Evolutionary conservation across 2,888 invertebrate genomes (phyloP).

Genomic region (Leucophenga maculata): DNA sequence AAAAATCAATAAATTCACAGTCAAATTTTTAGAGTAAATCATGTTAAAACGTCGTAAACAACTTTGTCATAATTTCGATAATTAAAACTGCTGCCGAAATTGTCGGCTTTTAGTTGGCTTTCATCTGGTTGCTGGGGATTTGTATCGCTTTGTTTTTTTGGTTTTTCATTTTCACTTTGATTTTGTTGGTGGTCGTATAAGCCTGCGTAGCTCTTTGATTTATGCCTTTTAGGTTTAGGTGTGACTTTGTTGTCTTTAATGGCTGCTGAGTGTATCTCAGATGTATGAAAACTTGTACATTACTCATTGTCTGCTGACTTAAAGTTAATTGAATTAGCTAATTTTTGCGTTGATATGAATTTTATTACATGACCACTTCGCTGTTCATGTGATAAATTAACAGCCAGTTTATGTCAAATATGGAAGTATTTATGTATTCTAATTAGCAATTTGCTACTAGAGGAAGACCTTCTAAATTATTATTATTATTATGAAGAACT

Average conservation of each 20-base stretch:
- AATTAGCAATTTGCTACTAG: no score
- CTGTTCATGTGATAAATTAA: conserved; percentile 19
- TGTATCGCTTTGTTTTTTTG: conserved; percentile 6
- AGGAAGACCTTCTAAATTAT: no score
- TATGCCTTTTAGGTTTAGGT: conserved; percentile 57
- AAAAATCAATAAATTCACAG: conserved; percentile 62
- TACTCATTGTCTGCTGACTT: conserved; percentile 18
- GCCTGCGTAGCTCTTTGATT: conserved; percentile 43
- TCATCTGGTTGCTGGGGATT: conserved; percentile 1
- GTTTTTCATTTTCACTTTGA: neutral
- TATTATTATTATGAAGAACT: no score
- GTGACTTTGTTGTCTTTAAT: conserved; percentile 60
- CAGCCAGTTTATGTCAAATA: neutral
- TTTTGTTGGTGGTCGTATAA: neutral
- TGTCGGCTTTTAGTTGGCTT: neutral
- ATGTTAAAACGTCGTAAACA: conserved; percentile 62
- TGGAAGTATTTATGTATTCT: no score
- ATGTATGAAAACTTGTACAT: conserved; percentile 31
- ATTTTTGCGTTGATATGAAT: conserved; percentile 10
- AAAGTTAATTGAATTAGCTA: conserved; percentile 60
- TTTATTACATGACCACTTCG: conserved; percentile 11
- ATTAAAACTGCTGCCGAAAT: conserved; percentile 60
- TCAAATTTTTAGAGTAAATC: conserved; percentile 46
- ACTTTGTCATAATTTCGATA: conserved; percentile 67
- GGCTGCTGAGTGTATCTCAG: conserved; percentile 32